A percentile compares a stretch with the other conserved stretches of the same genome.
Evolutionary conservation across 2,113 vertebrate genomes (phyloP).

Genomic region (Clarias magur): DNA sequence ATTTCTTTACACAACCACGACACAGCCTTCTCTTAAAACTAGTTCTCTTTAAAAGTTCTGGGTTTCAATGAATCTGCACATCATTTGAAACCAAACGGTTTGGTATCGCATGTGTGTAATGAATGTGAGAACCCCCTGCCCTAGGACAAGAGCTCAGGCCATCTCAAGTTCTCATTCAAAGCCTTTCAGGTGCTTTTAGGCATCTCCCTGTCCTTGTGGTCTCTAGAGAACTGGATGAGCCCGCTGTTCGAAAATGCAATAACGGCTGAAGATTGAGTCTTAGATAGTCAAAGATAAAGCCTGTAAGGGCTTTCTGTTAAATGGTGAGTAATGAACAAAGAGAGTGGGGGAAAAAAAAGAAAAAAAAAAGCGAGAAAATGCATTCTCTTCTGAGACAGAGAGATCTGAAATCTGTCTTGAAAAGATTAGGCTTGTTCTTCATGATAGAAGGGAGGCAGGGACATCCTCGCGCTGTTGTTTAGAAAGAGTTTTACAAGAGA

Average conservation of each 20-base stretch:
- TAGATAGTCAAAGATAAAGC: background rate
- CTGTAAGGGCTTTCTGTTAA: slow-evolving; percentile 27
- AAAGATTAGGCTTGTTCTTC: slow-evolving; percentile 10
- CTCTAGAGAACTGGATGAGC: slow-evolving; percentile 27
- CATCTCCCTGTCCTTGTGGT: background rate
- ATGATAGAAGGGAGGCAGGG: background rate
- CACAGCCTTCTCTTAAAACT: background rate
- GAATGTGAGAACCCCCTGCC: slow-evolving; percentile 1
- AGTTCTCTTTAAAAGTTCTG: background rate
- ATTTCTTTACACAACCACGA: no score
- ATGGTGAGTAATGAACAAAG: slow-evolving; percentile 18
- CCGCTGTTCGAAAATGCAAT: background rate
- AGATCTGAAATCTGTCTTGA: slow-evolving; percentile 4
- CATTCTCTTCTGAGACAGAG: background rate
- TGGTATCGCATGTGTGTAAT: background rate
- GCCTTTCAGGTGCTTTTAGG: slow-evolving; percentile 14
- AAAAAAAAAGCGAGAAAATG: background rate
- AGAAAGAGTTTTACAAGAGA: background rate
- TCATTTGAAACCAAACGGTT: background rate
- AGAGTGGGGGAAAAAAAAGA: no score
- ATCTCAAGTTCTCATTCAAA: slow-evolving; percentile 20
- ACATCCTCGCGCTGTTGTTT: background rate
- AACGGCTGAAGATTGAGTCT: background rate
- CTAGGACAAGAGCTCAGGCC: background rate
- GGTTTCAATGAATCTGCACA: background rate